Base-by-base conservation (phyloP, 2,888 invertebrate species). In the Dexiosoma caninum region DNA sequence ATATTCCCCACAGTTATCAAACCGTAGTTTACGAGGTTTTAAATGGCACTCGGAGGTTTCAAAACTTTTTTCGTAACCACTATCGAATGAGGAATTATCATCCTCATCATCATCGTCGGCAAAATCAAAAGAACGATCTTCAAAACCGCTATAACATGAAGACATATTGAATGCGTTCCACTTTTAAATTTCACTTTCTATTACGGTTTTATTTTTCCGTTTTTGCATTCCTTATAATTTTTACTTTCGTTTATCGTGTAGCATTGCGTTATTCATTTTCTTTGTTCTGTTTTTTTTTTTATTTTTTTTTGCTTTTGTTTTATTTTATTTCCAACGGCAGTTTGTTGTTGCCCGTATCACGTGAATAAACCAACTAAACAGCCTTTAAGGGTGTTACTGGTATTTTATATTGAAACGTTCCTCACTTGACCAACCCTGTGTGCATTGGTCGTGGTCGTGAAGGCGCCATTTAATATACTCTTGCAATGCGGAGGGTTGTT, bases 1-100 rank as follows among this genome's bases (percentile, higher is more conserved):
- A 46, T 82, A 86, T 60, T 85, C 85, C 8, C 82, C 83, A n/a
- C 84, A 71, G 37, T 78, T 82, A 30, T 86, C 88, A 44, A 89
- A 92, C 90, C 78, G 91, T 89, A 90, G 78, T 85, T 88, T 86
- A 12, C 87, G 84, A 83, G 88, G 82, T 74, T 85, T 88, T 19
- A 83, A 85, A 62, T 86, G 83, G 12, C 84, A 84, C 44, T 88
- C 87, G 16, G 88, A 87, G 57, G 89, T 93, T 87, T 93, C 93
- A 87, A 93, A 94, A 83, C 93, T 93, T 84, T 94, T 93, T 85
- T 95, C 95, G 86, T 95, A 93, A 57, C 95, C 95, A 0, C 95
- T 95, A 86, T 95, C 95, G 72, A 93, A 94, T 82, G 95, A 95
- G 87, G 92, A 91, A 64, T 92, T 92, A 84, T 91, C 90, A 62